Evolutionary conservation across 2,888 invertebrate genomes (phyloP).

Genomic region (Leptarthrus brevirostris): DNA sequence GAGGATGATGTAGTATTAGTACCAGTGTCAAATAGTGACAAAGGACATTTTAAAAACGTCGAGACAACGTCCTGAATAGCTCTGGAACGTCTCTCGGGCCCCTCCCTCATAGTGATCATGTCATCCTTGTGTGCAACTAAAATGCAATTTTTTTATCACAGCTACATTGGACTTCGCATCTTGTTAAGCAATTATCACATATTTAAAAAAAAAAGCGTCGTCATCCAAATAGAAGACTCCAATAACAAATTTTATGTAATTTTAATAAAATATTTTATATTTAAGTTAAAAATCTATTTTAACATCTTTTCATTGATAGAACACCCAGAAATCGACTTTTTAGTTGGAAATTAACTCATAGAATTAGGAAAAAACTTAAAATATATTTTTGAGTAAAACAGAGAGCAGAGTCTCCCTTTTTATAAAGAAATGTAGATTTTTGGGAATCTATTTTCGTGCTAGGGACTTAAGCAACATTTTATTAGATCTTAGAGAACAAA

Average conservation of each 20-base stretch:
- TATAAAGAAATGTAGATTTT: too few species aligned
- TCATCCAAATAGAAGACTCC: slow-evolving; percentile 41
- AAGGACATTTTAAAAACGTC: slow-evolving; percentile 13
- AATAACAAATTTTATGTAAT: slow-evolving; percentile 45
- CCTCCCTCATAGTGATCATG: slow-evolving; percentile 16
- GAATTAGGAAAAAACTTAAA: too few species aligned
- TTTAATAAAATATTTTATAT: slow-evolving; percentile 45
- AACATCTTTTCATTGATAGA: not conserved
- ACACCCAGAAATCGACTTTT: not conserved
- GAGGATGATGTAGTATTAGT: slow-evolving; percentile 43
- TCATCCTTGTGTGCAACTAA: slow-evolving; percentile 32
- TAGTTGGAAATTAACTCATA: not conserved
- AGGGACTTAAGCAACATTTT: too few species aligned
- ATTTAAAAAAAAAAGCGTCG: slow-evolving; percentile 37
- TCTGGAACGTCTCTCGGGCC: not conserved
- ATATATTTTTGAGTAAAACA: too few species aligned
- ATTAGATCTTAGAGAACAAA: too few species aligned
- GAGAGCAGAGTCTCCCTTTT: too few species aligned
- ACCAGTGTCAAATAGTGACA: slow-evolving; percentile 28
- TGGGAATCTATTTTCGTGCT: too few species aligned
- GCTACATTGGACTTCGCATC: slow-evolving; percentile 33
- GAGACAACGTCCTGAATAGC: slow-evolving; percentile 20
- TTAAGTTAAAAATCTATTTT: slow-evolving; percentile 26
- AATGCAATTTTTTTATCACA: slow-evolving; percentile 40
- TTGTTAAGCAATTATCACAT: slow-evolving; percentile 28